These are phyloP conservation scores for Osedax fenrisi DNA, from an alignment of 2,888 invertebrate genomes.

Conservation along the genomic window DNA sequence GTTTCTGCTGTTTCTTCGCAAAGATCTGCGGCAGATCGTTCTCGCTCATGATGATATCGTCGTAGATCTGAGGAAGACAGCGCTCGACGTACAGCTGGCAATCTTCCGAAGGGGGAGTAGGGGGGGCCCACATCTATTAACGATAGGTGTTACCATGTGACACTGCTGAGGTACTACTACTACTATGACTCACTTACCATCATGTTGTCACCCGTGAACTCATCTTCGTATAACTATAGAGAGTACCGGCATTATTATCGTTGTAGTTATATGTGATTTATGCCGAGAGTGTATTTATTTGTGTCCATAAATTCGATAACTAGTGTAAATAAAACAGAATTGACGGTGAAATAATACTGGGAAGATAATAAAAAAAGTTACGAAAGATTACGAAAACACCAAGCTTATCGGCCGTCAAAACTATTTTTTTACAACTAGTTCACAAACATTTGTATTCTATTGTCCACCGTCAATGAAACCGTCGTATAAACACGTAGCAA, in stretches of 20 bases:
- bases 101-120: slow-evolving; percentile 85
- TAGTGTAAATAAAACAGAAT: neutral
- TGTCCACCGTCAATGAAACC: too few relatives aligned
- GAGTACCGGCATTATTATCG: too few relatives aligned
- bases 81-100: slow-evolving; percentile 80
- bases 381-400: slow-evolving; percentile 80
- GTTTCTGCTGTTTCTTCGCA: slow-evolving; percentile 64
- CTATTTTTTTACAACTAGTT: too few relatives aligned
- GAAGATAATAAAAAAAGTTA: neutral
- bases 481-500: too few relatives aligned
- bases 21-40: slow-evolving; percentile 68
- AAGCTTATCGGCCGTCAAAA: too few relatives aligned
- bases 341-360: neutral
- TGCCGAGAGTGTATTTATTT: too few relatives aligned
- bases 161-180: neutral
- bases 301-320: neutral
- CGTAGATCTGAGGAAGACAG: slow-evolving; percentile 72
- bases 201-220: slow-evolving; percentile 49
- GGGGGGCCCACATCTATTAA: slow-evolving; percentile 84
- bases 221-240: slow-evolving; percentile 45
- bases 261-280: too few relatives aligned
- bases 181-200: slow-evolving; percentile 46
- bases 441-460: too few relatives aligned
- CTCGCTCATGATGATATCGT: slow-evolving; percentile 63
- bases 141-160: neutral